Base-by-base conservation (phyloP, 2,888 invertebrate genomes). In the Apotomis betuletana region DNA sequence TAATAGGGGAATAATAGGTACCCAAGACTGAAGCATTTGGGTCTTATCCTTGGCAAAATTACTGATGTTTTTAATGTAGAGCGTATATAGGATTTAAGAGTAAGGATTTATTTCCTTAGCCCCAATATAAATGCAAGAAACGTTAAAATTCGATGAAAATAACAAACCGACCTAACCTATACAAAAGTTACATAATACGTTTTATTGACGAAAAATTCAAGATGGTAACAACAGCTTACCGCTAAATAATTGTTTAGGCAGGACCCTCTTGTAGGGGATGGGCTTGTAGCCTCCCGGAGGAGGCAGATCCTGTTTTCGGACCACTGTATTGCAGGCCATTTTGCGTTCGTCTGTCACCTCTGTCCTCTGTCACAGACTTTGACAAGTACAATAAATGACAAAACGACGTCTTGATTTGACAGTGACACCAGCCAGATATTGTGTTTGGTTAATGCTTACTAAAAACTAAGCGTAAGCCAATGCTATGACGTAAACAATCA, bases 221-320 rank as follows among this genome's bases (percentile, higher is more conserved):
- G 41, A 59, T 68, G 5, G 60, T 54, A 59, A 67, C 60, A 67
- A 80, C 60, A 67, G 80, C 89, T 87, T 91, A 96, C 97, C 96
- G 78, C 94, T 94, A 76, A 97, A 96, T 82, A 94, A 95, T 74
- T 92, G 88, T 88, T 94, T 96, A n/a, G 96, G 95, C 49, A 96
- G 96, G 60, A 96, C 88, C 81, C 97, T 94, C 78, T 95, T 94
- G 83, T 90, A 96, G 61, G 94, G 94, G 76, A 98, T 96, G 27
- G 96, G 95, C 77, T 95, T 94, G 87, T 98, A 99, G 78, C 99
- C 99, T 84, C 98, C 98, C 69, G 94, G 90, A 75, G 99, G 99
- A 83, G 99, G 99, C 95, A 99, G 94, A 92, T 99, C 99, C 91
- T 99, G 99, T 83, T 87, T 90, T 82, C 84, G 84, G 69, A 76